These are phyloP conservation scores for Melolontha melolontha DNA, from an alignment of 2,888 invertebrate species.

Conservation along the genomic window DNA sequence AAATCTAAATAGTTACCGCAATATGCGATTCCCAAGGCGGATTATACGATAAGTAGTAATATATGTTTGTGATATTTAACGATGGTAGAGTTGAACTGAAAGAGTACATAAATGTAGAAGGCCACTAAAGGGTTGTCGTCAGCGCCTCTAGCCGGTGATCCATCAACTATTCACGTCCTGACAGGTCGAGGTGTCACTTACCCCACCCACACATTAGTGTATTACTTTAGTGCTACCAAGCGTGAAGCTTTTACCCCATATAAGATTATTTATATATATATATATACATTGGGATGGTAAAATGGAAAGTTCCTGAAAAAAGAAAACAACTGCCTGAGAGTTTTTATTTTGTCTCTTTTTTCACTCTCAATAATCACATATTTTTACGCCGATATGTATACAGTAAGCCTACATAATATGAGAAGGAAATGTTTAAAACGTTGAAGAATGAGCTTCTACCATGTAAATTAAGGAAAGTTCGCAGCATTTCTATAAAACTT, in stretches of 20 bases:
- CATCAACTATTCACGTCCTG: constrained; percentile 61
- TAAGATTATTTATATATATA: constrained; percentile 45
- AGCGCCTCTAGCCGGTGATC: constrained; percentile 55
- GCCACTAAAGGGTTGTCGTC: constrained; percentile 54
- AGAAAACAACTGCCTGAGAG: neutral
- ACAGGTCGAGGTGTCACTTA: constrained; percentile 62
- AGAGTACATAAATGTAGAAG: constrained; percentile 45
- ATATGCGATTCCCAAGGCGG: constrained; percentile 1
- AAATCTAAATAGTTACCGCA: too few relatives aligned
- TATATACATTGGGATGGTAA: constrained; percentile 33
- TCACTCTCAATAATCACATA: too few relatives aligned
- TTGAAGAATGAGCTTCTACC: too few relatives aligned
- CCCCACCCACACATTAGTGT: constrained; percentile 62
- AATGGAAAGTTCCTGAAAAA: constrained; percentile 10
- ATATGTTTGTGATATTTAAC: constrained; percentile 43
- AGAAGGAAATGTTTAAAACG: too few relatives aligned
- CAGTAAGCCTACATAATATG: too few relatives aligned
- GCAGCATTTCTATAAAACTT: too few relatives aligned
- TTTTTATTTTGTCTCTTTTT: too few relatives aligned
- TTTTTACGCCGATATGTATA: too few relatives aligned
- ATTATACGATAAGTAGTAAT: constrained; percentile 41
- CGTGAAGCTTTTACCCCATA: constrained; percentile 51
- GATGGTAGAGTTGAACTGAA: constrained; percentile 42
- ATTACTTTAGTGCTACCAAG: constrained; percentile 58
- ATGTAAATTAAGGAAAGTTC: too few relatives aligned